phyloP scores from a whole-genome alignment of 2,888 invertebrate genomes.

The Thymelicus acteon region DNA sequence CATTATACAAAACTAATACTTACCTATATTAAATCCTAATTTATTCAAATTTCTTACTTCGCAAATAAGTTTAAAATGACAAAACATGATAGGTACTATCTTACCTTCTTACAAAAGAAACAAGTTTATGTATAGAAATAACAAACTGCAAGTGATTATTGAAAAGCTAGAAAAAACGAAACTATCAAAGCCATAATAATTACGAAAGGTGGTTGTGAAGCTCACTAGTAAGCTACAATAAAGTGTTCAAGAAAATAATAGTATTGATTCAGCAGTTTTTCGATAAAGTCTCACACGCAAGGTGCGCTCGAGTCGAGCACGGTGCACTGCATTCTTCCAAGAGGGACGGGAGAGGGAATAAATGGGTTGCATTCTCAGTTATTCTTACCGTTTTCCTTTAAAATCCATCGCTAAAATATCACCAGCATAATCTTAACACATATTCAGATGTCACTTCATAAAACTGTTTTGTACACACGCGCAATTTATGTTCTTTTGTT shows the following conservation, averaged over 20 bases:
- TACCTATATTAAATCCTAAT: background rate
- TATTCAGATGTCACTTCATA: conserved; percentile 59
- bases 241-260: conserved; percentile 26
- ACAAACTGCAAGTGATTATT: background rate
- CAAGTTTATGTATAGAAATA: background rate
- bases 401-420: conserved; percentile 45
- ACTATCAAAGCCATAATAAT: background rate
- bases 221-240: conserved; percentile 17
- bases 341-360: conserved; percentile 78
- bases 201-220: conserved; percentile 12
- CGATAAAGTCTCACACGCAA: conserved; percentile 53
- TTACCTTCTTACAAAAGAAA: background rate
- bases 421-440: conserved; percentile 53
- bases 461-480: conserved; percentile 57
- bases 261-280: conserved; percentile 47
- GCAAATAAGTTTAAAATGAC: background rate
- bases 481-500: conserved; percentile 65
- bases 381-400: conserved; percentile 71
- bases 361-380: conserved; percentile 74
- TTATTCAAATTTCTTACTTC: background rate
- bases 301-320: conserved; percentile 73
- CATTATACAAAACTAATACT: background rate
- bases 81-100: conserved; percentile 8
- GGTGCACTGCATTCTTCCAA: conserved; percentile 78
- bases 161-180: background rate